These are phyloP conservation scores for Amblyjoppa proteus DNA, from an alignment of 2,888 invertebrate genomes.

Conservation along the genomic window DNA sequence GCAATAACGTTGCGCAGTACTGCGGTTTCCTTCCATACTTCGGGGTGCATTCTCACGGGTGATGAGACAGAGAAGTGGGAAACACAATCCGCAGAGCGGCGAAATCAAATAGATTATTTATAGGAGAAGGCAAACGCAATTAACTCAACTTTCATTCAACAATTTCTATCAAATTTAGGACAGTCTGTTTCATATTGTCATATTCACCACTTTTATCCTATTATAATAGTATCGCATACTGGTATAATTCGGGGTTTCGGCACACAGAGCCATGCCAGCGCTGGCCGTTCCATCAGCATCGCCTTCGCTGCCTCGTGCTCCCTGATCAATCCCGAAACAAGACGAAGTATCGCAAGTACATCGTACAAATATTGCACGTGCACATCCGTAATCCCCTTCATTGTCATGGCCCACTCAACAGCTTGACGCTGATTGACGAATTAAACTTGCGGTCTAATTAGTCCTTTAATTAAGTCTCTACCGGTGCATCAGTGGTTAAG, in stretches of 20 bases:
- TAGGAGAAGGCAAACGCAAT: neutral
- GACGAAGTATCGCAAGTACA: neutral
- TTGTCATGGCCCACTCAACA: neutral
- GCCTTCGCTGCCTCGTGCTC: neutral
- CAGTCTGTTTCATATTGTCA: too few species aligned
- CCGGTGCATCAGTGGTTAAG: constrained; percentile 37
- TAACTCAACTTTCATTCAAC: neutral
- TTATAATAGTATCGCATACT: neutral
- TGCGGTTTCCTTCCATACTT: constrained; percentile 40
- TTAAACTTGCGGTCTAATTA: constrained; percentile 43
- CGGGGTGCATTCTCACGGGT: constrained; percentile 18
- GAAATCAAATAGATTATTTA: neutral
- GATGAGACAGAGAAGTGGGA: neutral
- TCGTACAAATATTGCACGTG: neutral
- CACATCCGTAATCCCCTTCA: neutral
- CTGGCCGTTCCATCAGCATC: neutral
- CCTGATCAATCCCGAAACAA: neutral
- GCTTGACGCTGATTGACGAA: constrained; percentile 36
- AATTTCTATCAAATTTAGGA: neutral
- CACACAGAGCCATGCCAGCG: neutral
- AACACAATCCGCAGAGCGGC: neutral
- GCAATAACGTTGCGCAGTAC: constrained; percentile 23
- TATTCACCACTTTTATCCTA: too few species aligned
- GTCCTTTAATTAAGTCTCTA: constrained; percentile 55
- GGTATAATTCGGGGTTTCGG: neutral